Conservation (phyloP, 2,113 vertebrate species). For the Cryptomyrus ogoouensis region DNA sequence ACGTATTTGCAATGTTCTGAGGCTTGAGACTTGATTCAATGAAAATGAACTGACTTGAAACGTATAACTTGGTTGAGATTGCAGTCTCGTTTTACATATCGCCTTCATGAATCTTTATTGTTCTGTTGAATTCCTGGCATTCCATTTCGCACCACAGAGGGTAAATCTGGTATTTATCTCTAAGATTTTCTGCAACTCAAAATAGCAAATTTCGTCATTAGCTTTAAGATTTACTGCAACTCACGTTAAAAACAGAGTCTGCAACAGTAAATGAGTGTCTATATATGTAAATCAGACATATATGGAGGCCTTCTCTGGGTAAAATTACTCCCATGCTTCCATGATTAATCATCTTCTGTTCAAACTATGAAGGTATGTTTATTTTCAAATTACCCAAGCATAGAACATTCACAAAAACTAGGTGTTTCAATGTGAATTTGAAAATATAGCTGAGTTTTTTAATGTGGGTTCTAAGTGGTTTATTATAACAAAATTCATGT, state of each 20-base stretch:
- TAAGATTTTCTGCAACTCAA: neutral
- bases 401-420: neutral
- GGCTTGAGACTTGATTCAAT: neutral
- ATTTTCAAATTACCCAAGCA: neutral
- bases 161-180: neutral
- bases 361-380: neutral
- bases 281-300: neutral
- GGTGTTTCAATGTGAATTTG: neutral
- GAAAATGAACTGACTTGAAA: neutral
- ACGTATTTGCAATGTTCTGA: neutral
- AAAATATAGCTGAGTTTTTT: neutral
- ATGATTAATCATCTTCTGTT: neutral
- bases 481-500: neutral
- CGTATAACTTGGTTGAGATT: neutral
- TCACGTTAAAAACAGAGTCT: neutral
- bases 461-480: neutral
- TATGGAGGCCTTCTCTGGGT: neutral
- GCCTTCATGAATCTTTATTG: neutral
- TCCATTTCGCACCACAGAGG: neutral
- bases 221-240: neutral
- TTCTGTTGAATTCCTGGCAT: neutral
- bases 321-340: neutral
- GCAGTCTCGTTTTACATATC: neutral
- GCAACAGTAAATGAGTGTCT: neutral
- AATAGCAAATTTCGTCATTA: neutral